Conservation (phyloP, 2,888 invertebrate genomes). For the Andrena bicolor region DNA sequence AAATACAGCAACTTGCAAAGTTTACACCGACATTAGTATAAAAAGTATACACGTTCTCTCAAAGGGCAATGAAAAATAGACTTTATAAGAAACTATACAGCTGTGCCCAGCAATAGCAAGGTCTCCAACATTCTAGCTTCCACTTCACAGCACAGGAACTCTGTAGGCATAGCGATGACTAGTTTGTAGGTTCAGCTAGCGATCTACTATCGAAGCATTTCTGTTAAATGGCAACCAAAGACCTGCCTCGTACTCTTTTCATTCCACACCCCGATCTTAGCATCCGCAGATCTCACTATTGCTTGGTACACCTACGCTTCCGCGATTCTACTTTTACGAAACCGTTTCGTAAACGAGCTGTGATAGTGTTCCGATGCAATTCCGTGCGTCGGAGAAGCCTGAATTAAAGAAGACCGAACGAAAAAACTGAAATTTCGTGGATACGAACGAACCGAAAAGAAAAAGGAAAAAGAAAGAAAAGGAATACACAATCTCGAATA, state of each 20-base stretch:
- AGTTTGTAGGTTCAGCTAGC: no score
- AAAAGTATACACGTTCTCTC: conserved; percentile 16
- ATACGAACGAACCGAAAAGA: neutral
- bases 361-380: neutral
- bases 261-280: no score
- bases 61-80: neutral
- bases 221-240: no score
- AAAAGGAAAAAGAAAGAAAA: neutral
- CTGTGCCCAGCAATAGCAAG: no score
- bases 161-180: no score
- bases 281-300: no score
- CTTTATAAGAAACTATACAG: conserved; percentile 21
- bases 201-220: no score
- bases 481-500: conserved; percentile 4
- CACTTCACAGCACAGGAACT: neutral
- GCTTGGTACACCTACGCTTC: neutral
- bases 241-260: no score
- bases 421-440: neutral
- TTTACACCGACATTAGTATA: conserved; percentile 21
- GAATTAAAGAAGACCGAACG: neutral
- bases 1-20: conserved; percentile 25
- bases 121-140: no score
- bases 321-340: neutral
- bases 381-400: neutral
- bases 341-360: neutral